Conservation (phyloP, 1,140 invertebrate species). For the Pseudomyrmex pallidus region DNA sequence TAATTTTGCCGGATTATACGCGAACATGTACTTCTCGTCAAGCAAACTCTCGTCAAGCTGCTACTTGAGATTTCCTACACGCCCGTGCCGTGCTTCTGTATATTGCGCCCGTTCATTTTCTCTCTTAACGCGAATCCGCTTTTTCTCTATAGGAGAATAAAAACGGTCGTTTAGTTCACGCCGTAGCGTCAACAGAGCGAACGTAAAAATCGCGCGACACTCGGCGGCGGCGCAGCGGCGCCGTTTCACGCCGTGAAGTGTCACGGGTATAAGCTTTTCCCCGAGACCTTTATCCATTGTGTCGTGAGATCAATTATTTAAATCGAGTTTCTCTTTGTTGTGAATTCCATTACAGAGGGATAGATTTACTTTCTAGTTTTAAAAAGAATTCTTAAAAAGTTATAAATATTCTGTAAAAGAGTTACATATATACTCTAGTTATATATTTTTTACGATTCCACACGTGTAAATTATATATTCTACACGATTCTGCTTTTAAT, state of each 20-base stretch:
- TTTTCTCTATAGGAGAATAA: conserved; percentile 46
- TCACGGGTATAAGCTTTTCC: conserved; percentile 1
- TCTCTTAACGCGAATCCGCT: neutral
- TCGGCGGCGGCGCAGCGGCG: conserved; percentile 4
- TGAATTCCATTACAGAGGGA: too few species aligned
- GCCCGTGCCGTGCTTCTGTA: conserved; percentile 15
- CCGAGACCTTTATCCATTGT: neutral
- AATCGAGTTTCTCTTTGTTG: neutral
- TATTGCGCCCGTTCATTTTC: conserved; percentile 17
- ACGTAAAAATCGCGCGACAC: conserved; percentile 50
- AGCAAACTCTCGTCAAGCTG: conserved; percentile 17
- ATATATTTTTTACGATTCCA: too few species aligned
- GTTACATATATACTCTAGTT: too few species aligned
- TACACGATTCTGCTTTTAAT: too few species aligned
- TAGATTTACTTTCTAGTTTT: too few species aligned
- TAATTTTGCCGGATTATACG: conserved; percentile 26
- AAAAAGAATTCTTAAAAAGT: too few species aligned
- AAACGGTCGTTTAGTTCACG: conserved; percentile 58
- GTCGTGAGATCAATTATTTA: conserved; percentile 6
- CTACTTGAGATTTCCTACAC: neutral
- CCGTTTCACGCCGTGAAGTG: conserved; percentile 20
- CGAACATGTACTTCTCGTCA: conserved; percentile 1
- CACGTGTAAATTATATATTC: too few species aligned
- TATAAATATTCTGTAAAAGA: too few species aligned
- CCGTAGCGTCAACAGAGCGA: neutral